Conservation (phyloP, 53 echinoderm and acorn worm species). For the Actinopyga echinites region DNA sequence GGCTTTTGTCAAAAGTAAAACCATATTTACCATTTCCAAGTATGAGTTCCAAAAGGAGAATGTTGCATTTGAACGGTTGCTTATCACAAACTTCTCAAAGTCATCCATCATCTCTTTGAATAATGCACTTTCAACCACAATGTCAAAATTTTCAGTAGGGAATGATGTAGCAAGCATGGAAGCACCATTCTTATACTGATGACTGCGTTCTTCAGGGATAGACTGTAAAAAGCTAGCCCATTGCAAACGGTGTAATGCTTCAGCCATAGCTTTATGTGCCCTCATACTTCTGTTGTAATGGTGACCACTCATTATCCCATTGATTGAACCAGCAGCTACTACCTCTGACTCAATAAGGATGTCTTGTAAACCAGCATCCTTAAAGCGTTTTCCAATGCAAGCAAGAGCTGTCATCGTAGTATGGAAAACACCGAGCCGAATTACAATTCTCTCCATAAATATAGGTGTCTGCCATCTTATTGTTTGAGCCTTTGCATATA, state of each 20-base stretch:
- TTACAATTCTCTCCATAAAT: constrained; percentile 29
- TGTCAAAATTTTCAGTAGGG: too few species aligned
- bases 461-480: constrained; percentile 54
- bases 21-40: constrained; percentile 42
- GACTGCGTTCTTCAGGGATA: too few species aligned
- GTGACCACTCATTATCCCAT: constrained; percentile 43
- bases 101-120: too few species aligned
- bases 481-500: constrained; percentile 52
- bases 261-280: too few species aligned
- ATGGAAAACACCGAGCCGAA: constrained; percentile 57
- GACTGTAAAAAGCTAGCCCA: too few species aligned
- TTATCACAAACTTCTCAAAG: too few species aligned
- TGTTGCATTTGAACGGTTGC: constrained; percentile 9
- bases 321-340: constrained; percentile 52
- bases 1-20: constrained; percentile 35
- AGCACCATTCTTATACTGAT: too few species aligned
- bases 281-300: background rate
- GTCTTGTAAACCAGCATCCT: constrained; percentile 57
- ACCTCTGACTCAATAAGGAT: constrained; percentile 53
- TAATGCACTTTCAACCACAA: too few species aligned
- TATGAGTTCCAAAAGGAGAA: constrained; percentile 59
- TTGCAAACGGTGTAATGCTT: too few species aligned
- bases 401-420: constrained; percentile 42
- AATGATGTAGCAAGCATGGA: too few species aligned
- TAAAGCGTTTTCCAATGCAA: constrained; percentile 51